Percentiles rank a stretch among this genome's conserved stretches.
Conservation (phyloP, 1,140 invertebrate species). For the Caerostris extrusa region DNA sequence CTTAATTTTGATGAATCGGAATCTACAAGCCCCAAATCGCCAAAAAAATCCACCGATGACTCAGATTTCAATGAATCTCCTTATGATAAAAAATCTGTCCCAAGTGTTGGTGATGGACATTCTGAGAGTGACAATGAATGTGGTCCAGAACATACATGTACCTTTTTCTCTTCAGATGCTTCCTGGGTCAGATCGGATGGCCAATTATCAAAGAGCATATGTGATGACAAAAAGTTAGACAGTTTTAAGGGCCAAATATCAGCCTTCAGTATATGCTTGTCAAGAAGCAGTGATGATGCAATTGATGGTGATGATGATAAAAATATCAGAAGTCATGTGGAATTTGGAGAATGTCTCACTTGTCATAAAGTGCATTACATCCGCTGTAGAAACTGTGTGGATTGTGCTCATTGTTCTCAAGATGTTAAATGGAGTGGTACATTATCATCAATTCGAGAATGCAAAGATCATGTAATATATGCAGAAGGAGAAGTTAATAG, state of each 20-base stretch:
- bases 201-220: conserved; percentile 31
- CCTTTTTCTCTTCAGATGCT: conserved; percentile 64
- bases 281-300: conserved; percentile 42
- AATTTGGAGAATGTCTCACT: conserved; percentile 71
- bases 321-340: conserved; percentile 62
- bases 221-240: conserved; percentile 68
- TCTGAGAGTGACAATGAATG: conserved; percentile 77
- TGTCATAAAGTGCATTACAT: conserved; percentile 76
- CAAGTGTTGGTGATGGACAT: conserved; percentile 72
- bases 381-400: conserved; percentile 60
- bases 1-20: conserved; percentile 71
- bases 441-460: conserved; percentile 68
- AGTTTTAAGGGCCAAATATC: conserved; percentile 73
- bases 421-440: conserved; percentile 73
- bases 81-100: conserved; percentile 77
- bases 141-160: conserved; percentile 65
- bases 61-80: conserved; percentile 78
- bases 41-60: conserved; percentile 77
- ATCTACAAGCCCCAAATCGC: conserved; percentile 74
- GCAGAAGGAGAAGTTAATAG: conserved; percentile 67
- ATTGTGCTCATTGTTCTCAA: conserved; percentile 63
- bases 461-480: conserved; percentile 75
- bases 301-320: conserved; percentile 48
- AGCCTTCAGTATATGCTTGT: conserved; percentile 70
- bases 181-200: conserved; percentile 30